A percentile compares a stretch with the other conserved stretches of the same genome.
Conservation (phyloP, 2,113 vertebrate genomes). For the Notarius lentiginosus region DNA sequence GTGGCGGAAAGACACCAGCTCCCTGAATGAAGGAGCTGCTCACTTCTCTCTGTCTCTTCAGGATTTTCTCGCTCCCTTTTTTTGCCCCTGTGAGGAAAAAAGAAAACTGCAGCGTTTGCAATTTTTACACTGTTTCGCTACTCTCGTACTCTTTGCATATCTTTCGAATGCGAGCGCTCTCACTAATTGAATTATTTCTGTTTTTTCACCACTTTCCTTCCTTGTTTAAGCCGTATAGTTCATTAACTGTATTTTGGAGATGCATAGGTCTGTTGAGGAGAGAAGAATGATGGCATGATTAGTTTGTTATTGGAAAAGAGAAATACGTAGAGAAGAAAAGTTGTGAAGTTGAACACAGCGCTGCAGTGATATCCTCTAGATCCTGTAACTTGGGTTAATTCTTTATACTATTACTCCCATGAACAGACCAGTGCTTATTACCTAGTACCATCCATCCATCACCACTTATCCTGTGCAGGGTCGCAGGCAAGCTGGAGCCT, state of each 20-base stretch:
- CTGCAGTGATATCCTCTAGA: background rate
- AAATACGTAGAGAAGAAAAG: background rate
- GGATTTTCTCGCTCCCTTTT: conserved; percentile 31
- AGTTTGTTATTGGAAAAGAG: background rate
- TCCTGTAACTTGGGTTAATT: background rate
- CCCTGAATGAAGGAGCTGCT: conserved; percentile 13
- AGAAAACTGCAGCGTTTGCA: conserved; percentile 70
- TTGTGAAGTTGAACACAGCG: background rate
- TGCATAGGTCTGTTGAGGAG: conserved; percentile 12
- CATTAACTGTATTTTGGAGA: conserved; percentile 26
- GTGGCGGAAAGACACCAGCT: background rate
- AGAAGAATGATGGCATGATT: background rate
- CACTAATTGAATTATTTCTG: conserved; percentile 72
- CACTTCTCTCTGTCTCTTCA: conserved; percentile 6
- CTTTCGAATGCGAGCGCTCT: conserved; percentile 68
- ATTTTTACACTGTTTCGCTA: conserved; percentile 62
- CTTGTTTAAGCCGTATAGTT: conserved; percentile 28
- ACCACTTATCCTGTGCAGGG: too few species aligned
- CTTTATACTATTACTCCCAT: background rate
- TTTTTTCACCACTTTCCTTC: conserved; percentile 15
- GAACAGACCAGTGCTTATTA: background rate
- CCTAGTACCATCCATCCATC: too few species aligned
- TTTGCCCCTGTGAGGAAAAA: conserved; percentile 65
- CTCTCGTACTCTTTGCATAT: conserved; percentile 69
- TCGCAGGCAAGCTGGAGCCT: too few species aligned